Conservation (phyloP, 2,888 invertebrate genomes). For the Tyria jacobaeae region DNA sequence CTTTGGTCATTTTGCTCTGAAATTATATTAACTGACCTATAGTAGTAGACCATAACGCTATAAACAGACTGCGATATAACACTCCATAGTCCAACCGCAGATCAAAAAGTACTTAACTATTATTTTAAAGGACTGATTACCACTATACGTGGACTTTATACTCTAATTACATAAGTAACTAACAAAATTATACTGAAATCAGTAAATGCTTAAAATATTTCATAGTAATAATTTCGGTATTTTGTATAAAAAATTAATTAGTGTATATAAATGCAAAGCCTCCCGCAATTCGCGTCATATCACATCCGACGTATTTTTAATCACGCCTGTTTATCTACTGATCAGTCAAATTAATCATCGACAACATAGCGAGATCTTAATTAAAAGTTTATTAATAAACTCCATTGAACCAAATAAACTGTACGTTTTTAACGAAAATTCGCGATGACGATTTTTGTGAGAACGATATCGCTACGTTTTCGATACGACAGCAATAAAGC, state of each 20-base stretch:
- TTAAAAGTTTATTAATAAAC: slow-evolving; percentile 81
- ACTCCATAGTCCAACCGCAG: no score
- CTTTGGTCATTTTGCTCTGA: no score
- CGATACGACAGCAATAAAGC: slow-evolving; percentile 6
- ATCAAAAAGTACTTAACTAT: no score
- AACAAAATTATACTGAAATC: neutral
- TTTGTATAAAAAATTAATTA: slow-evolving; percentile 3
- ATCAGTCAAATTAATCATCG: slow-evolving; percentile 78
- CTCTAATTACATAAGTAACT: neutral
- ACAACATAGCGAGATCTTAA: slow-evolving; percentile 77
- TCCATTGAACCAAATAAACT: slow-evolving; percentile 73
- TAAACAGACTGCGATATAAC: no score
- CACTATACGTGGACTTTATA: no score
- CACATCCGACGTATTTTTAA: slow-evolving; percentile 74
- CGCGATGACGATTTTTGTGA: slow-evolving; percentile 42
- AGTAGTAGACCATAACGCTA: no score
- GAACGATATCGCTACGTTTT: slow-evolving; percentile 29
- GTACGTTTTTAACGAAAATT: slow-evolving; percentile 74
- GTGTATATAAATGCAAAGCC: slow-evolving; percentile 13
- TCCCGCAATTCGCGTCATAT: slow-evolving; percentile 27
- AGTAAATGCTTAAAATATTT: neutral
- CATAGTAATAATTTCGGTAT: neutral
- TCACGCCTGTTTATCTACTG: slow-evolving; percentile 69
- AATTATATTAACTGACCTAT: no score
- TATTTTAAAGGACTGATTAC: no score